phyloP scores from a whole-genome alignment of 2,888 invertebrate species.

The Tetheella fluctuosa region DNA sequence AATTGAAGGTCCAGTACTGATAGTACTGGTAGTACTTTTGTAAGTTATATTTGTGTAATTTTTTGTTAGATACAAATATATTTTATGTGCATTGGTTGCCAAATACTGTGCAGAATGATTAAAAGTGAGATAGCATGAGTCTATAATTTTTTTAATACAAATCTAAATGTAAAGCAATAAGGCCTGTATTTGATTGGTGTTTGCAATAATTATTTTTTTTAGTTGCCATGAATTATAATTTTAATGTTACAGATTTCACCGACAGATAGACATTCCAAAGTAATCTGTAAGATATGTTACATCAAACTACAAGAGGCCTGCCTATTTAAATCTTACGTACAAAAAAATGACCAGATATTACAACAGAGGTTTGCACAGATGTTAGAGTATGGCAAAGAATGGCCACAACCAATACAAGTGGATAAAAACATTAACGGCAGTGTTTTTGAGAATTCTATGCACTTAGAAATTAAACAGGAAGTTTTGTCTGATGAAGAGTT shows the following conservation, averaged over 20 bases:
- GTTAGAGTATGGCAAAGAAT: constrained; percentile 31
- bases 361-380: constrained; percentile 30
- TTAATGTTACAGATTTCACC: constrained; percentile 52
- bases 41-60: too few species aligned
- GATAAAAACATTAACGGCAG: constrained; percentile 52
- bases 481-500: constrained; percentile 65
- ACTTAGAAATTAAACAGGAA: constrained; percentile 70
- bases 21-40: too few species aligned
- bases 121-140: too few species aligned
- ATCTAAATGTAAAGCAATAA: too few species aligned
- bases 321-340: constrained; percentile 51
- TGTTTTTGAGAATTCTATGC: constrained; percentile 38
- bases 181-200: too few species aligned
- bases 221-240: not conserved
- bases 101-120: too few species aligned
- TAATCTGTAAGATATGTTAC: constrained; percentile 62
- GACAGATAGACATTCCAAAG: constrained; percentile 60
- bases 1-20: too few species aligned
- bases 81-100: too few species aligned
- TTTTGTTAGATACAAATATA: too few species aligned
- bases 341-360: constrained; percentile 50
- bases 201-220: too few species aligned
- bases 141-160: too few species aligned
- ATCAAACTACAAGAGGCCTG: constrained; percentile 54
- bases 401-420: constrained; percentile 74